phyloP scores from a whole-genome alignment of 1,140 invertebrate genomes.

The Drosophila pseudoananassae region DNA sequence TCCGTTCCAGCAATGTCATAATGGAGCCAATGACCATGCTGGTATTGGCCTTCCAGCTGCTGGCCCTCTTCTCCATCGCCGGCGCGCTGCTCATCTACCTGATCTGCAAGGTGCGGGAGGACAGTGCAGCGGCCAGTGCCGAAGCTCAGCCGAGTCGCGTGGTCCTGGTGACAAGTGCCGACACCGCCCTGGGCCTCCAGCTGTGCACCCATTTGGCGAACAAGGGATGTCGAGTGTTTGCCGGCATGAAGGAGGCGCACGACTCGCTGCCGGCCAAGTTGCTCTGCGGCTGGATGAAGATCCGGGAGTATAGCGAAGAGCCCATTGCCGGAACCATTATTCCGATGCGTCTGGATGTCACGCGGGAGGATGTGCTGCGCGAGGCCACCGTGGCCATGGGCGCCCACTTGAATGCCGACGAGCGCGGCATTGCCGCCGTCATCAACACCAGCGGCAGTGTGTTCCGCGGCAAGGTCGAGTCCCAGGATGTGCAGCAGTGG shows the following conservation, averaged over 20 bases:
- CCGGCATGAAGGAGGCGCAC: slow-evolving; percentile 87
- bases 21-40: slow-evolving; percentile 92
- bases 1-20: slow-evolving; percentile 77
- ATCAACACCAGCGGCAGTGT: slow-evolving; percentile 91
- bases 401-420: slow-evolving; percentile 91
- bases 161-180: slow-evolving; percentile 91
- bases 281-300: slow-evolving; percentile 87
- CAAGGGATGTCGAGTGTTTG: slow-evolving; percentile 90
- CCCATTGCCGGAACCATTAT: slow-evolving; percentile 85
- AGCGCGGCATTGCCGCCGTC: slow-evolving; percentile 92
- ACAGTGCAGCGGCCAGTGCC: slow-evolving; percentile 67
- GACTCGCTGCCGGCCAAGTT: slow-evolving; percentile 85
- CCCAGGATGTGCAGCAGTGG: slow-evolving; percentile 90
- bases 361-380: slow-evolving; percentile 91
- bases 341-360: slow-evolving; percentile 90
- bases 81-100: slow-evolving; percentile 90
- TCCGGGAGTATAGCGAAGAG: slow-evolving; percentile 85
- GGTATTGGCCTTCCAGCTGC: slow-evolving; percentile 90
- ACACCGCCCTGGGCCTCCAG: slow-evolving; percentile 89
- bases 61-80: slow-evolving; percentile 91
- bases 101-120: slow-evolving; percentile 88
- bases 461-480: slow-evolving; percentile 88
- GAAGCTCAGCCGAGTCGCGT: slow-evolving; percentile 85
- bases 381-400: slow-evolving; percentile 91
- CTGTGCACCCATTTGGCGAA: slow-evolving; percentile 87